Base-by-base conservation (phyloP, 2,888 invertebrate species). In the Zeuzera pyrina region DNA sequence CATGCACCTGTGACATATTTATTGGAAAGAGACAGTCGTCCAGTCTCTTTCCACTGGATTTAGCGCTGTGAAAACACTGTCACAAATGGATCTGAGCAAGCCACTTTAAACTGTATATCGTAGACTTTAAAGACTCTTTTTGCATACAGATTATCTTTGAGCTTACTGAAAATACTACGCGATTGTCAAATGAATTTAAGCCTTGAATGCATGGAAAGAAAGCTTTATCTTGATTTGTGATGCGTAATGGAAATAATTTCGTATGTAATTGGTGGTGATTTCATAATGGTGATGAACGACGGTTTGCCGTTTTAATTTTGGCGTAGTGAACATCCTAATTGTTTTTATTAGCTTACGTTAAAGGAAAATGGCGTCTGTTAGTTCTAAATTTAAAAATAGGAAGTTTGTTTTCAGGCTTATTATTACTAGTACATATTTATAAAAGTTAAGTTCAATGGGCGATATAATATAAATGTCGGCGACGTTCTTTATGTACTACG, bases 211-310 rank as follows among this genome's bases (percentile, higher is more conserved):
- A n/a, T n/a, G 1, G 4, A 7, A 25, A 25, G 25, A 5, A 7
- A 1, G 13, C 10, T 25, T 25, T 28, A n/a, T n/a, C n/a, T n/a
- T 31, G 2, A 12, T 1, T 22, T 31, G 32, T 12, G 7, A 7
- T 15, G n/a, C 8, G 13, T n/a, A 14, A 27, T n/a, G n/a, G 12
- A 11, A 29, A 31, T 13, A 28, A 35, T 51, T 57, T 62, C 44
- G 45, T 30, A 30, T 41, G 49, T 71, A 70, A 71, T 71, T 65
- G 60, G 46, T 47, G 42, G 65, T 52, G 60, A 70, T 71, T 68
- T 66, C 51, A 57, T 70, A 70, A 70, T 67, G 62, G 58, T 64
- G 65, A 62, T 64, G 55, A 59, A 70, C 65, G 53, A 39, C 30
- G 41, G 39, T 31, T 43, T 52, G 54, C 52, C 50, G 56, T 49